Evolutionary conservation across 2,888 invertebrate species (phyloP), one percentile per base, ranked within the genome.

Genomic region (Lutraria lutraria): DNA sequence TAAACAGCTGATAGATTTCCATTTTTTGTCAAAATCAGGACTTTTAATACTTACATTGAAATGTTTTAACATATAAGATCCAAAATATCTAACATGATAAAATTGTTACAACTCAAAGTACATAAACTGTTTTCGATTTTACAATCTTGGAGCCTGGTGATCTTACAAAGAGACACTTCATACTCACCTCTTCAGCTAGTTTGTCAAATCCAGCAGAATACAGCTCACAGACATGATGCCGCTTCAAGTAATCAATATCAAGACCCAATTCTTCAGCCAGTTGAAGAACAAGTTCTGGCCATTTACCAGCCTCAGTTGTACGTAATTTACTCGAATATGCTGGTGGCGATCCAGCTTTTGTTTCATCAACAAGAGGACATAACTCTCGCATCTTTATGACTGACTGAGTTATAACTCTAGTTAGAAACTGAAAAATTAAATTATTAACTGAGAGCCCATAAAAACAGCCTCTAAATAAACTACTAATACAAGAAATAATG

Each of bases 261-360:
- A 99, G 97, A 91, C 98, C 97, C 98, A 99, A 99, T 85, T 98
- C 97, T 52, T 97, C 97, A 0, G 98, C 98, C 85, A 99, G 96
- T 16, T 97, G 97, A 79, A 97, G 97, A 86, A 98, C 98, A 93
- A 98, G 98, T 86, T 97, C 97, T 97, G 98, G 98, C 98, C 98
- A 99, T 60, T 93, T 92, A 34, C 92, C 93, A n/a, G 94, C 92
- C 21, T 92, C 91, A 16, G 88, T 91, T 43, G 80, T 34, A 82
- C 88, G 87, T 25, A 90, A 31, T 31, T 82, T 56, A 52, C 85
- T 85, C 16, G 85, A 43, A 53, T 76, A 31, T 19, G 29, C 52
- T 2, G 86, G 68, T 0, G 88, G 88, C 0, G 88, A 88, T 15
- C 84, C 72, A 52, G 92, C 68, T 3, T 84, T 84, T 4, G 81